Evolutionary conservation across 2,888 invertebrate species (phyloP).

Genomic region (Stenoptilia bipunctidactyla): DNA sequence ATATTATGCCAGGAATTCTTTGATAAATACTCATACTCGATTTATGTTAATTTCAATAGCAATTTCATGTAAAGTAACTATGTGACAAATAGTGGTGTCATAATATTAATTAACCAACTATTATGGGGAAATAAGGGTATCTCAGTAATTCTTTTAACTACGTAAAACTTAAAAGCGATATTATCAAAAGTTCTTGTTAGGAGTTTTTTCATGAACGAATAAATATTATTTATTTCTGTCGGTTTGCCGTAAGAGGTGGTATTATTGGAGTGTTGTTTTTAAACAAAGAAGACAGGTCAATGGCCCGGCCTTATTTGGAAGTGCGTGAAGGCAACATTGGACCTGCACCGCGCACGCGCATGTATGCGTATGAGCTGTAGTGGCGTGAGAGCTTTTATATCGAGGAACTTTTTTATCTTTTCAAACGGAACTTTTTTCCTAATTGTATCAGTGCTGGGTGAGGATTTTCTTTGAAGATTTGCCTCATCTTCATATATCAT

Average conservation of each 20-base stretch:
- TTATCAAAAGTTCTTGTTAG: background rate
- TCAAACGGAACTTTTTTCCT: too few species aligned
- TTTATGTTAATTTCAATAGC: background rate
- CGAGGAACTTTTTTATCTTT: too few species aligned
- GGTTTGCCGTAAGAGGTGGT: background rate
- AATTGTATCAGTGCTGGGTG: too few species aligned
- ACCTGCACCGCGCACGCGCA: too few species aligned
- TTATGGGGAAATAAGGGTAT: too few species aligned
- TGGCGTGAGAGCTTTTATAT: too few species aligned
- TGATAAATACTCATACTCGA: background rate
- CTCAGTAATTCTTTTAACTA: background rate
- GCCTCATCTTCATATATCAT: too few species aligned
- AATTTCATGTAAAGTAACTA: background rate
- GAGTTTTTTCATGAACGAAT: background rate
- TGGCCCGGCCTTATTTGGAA: conserved; percentile 60
- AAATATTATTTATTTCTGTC: background rate
- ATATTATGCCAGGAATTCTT: background rate
- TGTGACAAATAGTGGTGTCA: background rate
- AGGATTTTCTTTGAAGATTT: too few species aligned
- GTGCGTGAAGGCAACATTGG: background rate
- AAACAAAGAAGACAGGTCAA: conserved; percentile 55
- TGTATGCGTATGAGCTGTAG: too few species aligned
- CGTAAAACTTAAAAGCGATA: background rate
- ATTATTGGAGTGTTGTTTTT: conserved; percentile 24
- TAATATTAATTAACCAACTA: background rate